A percentile compares a stretch with the other conserved stretches of the same genome.
Conservation (phyloP, 2,888 invertebrate genomes). For the Hymenopus coronatus region DNA sequence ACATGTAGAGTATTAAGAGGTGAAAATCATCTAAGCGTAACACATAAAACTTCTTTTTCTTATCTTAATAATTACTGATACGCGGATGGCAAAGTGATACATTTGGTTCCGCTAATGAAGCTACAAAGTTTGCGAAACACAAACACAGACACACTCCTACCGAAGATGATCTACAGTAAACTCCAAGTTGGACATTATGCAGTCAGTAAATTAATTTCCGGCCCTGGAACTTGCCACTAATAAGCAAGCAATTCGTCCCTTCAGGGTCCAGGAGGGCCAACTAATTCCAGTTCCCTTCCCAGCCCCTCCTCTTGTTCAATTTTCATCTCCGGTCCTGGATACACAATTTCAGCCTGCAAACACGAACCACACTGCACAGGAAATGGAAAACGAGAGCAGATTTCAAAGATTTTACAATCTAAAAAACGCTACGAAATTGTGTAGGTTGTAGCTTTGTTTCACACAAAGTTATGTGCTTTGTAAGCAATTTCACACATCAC, state of each 20-base stretch:
- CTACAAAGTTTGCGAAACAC: not conserved
- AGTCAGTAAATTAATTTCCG: slow-evolving; percentile 15
- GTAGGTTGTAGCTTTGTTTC: too few species aligned
- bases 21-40: too few species aligned
- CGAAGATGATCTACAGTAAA: not conserved
- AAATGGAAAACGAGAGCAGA: not conserved
- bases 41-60: too few species aligned
- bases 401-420: not conserved
- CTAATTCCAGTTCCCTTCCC: not conserved
- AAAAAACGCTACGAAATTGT: too few species aligned
- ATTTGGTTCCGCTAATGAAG: too few species aligned
- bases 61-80: too few species aligned
- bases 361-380: not conserved
- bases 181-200: not conserved
- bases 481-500: too few species aligned
- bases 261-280: not conserved
- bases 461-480: too few species aligned
- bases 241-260: not conserved
- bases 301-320: not conserved
- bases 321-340: not conserved
- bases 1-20: too few species aligned
- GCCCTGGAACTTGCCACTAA: not conserved
- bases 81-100: too few species aligned
- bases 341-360: not conserved
- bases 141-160: not conserved